Base-by-base conservation (phyloP, 2,797 vertebrate species). In the Sebastes ruberrimus region DNA sequence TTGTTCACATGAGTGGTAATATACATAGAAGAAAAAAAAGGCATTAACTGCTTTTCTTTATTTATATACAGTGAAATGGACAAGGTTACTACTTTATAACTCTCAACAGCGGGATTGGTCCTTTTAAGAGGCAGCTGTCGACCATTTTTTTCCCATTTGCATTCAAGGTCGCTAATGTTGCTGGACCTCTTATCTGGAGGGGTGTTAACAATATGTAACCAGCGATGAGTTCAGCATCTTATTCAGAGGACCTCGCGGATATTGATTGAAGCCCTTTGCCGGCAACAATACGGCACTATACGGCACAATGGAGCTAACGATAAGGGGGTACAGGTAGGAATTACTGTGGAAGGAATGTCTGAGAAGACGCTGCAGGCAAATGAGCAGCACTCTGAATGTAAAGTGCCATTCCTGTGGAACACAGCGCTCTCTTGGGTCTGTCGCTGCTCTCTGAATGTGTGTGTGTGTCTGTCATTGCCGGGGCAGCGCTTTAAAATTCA, bases 381-480 rank as follows among this genome's bases (percentile, higher is more conserved):
- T 27, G 74, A 81, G 74, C 35, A 57, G 35, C 3, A 33, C 46
- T 69, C 62, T 57, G 80, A 87, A 81, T 83, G 64, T 63, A 65
- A 86, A 86, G 64, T 75, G 4, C 35, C 35, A 4, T 38, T 25
- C 56, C 42, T 65, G 32, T 25, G 1, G 4, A 56, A 72, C 28
- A 35, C 16, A 14, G 18, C 1, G 2, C 27, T 76, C 78, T 74
- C 60, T 1, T 28, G 68, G 63, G 53, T 65, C 27, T 63, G n/a
- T 6, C 20, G 67, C 55, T 46, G 49, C 46, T 70, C 61, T 46
- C 30, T 32, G 65, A 65, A 5, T 60, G 23, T 60, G 33, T 35
- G 33, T 55, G 33, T 60, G 10, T 60, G 66, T 18, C n/a, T 16
- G 23, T 64, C 27, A 35, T 79, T 16, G 42, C 42, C 16, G 8